phyloP scores from a whole-genome alignment of 2,888 invertebrate species.

The Ditylenchus weischeri region DNA sequence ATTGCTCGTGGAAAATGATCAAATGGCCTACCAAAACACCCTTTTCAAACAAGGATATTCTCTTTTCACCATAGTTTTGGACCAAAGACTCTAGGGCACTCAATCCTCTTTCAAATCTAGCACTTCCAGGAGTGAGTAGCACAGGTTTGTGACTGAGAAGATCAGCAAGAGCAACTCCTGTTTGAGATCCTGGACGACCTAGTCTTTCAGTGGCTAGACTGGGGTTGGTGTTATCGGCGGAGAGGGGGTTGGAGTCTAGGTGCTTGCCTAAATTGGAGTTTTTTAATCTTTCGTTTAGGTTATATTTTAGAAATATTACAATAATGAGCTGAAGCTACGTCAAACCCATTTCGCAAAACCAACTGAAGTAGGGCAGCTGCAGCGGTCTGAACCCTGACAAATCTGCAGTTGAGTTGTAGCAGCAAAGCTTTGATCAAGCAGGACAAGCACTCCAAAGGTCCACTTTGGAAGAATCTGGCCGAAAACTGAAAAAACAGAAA shows the following conservation, averaged over 20 bases:
- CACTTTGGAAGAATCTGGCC: slow-evolving; percentile 45
- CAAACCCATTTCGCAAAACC: slow-evolving; percentile 51
- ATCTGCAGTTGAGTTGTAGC: slow-evolving; percentile 47
- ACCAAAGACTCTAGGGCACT: slow-evolving; percentile 62
- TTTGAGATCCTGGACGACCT: slow-evolving; percentile 64
- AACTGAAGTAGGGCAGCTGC: slow-evolving; percentile 56
- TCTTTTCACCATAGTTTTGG: slow-evolving; percentile 20
- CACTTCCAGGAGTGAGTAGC: slow-evolving; percentile 64
- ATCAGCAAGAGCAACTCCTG: slow-evolving; percentile 90
- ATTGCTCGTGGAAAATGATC: too few relatives aligned
- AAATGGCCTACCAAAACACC: slow-evolving; percentile 38
- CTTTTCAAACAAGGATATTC: slow-evolving; percentile 41
- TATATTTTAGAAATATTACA: slow-evolving; percentile 3
- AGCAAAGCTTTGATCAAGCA: slow-evolving; percentile 49
- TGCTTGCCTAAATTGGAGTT: slow-evolving; percentile 1
- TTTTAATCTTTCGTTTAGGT: background rate
- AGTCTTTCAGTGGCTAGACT: slow-evolving; percentile 24
- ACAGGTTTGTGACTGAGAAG: slow-evolving; percentile 79
- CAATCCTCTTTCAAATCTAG: slow-evolving; percentile 88
- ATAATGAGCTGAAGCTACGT: slow-evolving; percentile 26
- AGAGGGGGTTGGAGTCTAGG: background rate
- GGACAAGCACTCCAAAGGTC: slow-evolving; percentile 51
- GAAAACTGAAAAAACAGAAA: slow-evolving; percentile 38
- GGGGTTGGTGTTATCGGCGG: background rate
- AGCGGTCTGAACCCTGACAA: slow-evolving; percentile 52